phyloP scores from a whole-genome alignment of 37 sponge, comb jelly and placozoan genomes.

The Agelas oroides region DNA sequence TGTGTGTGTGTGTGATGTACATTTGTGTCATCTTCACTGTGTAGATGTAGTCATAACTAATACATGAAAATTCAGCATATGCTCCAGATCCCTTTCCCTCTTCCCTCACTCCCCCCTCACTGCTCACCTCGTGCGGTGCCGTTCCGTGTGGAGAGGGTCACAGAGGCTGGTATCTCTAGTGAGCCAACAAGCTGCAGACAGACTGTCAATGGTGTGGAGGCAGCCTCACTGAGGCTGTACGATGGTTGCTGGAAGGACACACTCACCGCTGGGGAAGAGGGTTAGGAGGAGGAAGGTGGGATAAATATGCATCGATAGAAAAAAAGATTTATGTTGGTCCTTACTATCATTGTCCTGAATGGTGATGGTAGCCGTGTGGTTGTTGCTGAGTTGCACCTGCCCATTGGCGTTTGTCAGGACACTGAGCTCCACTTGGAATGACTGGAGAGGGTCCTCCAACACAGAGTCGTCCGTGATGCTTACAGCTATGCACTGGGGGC shows the following conservation, averaged over 20 bases:
- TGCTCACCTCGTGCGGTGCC: not conserved
- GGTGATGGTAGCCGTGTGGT: not conserved
- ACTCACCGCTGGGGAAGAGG: too few species aligned
- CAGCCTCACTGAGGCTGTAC: not conserved
- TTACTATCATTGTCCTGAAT: conserved; percentile 50
- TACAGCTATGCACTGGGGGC: not conserved
- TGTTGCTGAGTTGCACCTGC: not conserved
- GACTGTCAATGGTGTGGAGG: not conserved
- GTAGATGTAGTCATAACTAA: too few species aligned
- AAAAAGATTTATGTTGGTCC: too few species aligned
- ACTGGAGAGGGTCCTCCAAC: conserved; percentile 15
- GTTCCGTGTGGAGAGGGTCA: not conserved
- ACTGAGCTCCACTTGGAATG: conserved; percentile 3
- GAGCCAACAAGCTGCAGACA: conserved; percentile 14
- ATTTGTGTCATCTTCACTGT: too few species aligned
- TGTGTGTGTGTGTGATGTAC: too few species aligned
- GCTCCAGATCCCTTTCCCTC: too few species aligned
- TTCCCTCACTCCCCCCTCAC: too few species aligned
- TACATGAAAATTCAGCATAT: too few species aligned
- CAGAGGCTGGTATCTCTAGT: conserved; percentile 3
- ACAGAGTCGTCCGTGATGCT: conserved; percentile 14
- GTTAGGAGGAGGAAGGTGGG: too few species aligned
- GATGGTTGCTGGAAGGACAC: not conserved
- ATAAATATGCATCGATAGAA: not conserved
- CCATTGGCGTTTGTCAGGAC: not conserved